Evolutionary conservation across 2,797 vertebrate genomes (phyloP).

Genomic region (Eidolon dupreanum): DNA sequence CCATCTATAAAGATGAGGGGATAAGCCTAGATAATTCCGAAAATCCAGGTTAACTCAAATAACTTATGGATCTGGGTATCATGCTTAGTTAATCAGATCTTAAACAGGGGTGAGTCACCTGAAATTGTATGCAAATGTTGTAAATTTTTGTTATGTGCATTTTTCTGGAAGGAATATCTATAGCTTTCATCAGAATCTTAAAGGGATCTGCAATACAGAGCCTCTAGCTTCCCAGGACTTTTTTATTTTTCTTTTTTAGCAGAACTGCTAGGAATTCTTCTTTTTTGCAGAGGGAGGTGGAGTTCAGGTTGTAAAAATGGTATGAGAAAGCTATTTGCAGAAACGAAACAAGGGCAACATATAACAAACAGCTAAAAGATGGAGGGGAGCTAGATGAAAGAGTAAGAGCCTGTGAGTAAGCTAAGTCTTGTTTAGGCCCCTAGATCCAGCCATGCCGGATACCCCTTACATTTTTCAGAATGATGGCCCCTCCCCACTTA

Average conservation of each 20-base stretch:
- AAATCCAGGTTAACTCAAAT: background rate
- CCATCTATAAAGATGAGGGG: background rate
- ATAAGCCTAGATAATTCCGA: background rate
- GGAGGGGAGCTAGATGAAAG: background rate
- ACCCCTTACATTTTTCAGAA: background rate
- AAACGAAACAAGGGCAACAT: background rate
- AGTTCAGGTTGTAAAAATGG: background rate
- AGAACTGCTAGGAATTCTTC: background rate
- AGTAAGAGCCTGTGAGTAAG: background rate
- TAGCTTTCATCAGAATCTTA: background rate
- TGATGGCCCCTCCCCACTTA: background rate
- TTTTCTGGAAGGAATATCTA: background rate
- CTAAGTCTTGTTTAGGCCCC: background rate
- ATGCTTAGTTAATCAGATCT: background rate
- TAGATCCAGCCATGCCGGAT: background rate
- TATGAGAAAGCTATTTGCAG: background rate
- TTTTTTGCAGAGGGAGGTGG: accelerated
- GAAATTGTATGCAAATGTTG: background rate
- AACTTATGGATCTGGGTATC: background rate
- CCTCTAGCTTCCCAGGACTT: background rate
- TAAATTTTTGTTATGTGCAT: background rate
- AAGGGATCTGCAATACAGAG: background rate
- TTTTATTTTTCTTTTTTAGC: background rate
- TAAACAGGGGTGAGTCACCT: background rate
- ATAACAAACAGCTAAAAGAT: background rate